Base-by-base conservation (phyloP, 2,888 invertebrate species). In the Cryptocephalus moraei region DNA sequence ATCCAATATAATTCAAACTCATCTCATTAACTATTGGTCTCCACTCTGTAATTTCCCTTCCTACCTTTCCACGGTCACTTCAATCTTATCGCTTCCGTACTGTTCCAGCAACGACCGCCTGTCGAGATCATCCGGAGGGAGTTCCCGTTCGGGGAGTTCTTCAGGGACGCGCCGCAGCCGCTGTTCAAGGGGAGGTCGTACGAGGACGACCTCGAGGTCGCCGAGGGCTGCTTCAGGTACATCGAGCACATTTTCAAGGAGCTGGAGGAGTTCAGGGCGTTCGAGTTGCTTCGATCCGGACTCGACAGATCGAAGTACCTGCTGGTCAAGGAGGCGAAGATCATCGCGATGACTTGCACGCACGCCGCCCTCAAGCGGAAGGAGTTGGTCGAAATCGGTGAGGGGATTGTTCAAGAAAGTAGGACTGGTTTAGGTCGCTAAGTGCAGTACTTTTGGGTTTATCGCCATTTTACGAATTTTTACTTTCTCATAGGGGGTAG, bases 331-430 rank as follows among this genome's bases (percentile, higher is more conserved):
- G 99, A 99, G 68, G 97, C 99, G 0, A 99, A 97, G 74, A 95
- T 99, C 46, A 99, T 99, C 58, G 99, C 99, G 1, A 99, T 99
- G 99, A 99, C 99, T 0, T 99, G 99, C 74, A 99, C 99, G 0
- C 99, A 99, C 70, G 99, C 99, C 1, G 99, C 99, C 0, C 75
- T 99, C 9, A 95, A 97, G 66, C 78, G 99, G 32, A 86, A 92
- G 44, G 99, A 99, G 69, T 75, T 99, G 4, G 97, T 99, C 0
- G 90, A 92, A 65, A 84, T 94, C 71, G 90, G 86, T 79, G 73
- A 71, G 75, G 12, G 22, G 22, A 6, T 22, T 6, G 3, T 22
- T 4, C 22, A n/a, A n/a, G n/a, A n/a, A n/a, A n/a, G n/a, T n/a
- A n/a, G n/a, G n/a, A n/a, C n/a, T n/a, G n/a, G n/a, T n/a, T n/a